These are phyloP conservation scores for Orchesella cincta DNA, from an alignment of 1,140 invertebrate species.

Conservation along the genomic window DNA sequence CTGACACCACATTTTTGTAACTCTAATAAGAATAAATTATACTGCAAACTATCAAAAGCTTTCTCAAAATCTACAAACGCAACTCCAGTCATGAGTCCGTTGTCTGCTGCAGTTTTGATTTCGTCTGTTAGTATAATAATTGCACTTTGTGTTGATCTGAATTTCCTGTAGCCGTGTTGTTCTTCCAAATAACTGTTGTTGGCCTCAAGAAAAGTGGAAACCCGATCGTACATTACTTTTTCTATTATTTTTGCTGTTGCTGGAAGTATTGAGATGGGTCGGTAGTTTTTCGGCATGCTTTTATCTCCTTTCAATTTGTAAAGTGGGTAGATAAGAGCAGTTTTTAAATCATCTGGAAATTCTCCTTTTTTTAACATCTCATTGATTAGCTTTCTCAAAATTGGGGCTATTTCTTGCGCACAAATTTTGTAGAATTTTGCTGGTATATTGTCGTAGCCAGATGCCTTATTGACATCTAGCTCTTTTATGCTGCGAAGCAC, in stretches of 20 bases:
- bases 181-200: not conserved
- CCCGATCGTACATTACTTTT: not conserved
- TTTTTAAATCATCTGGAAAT: conserved; percentile 1
- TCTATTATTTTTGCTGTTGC: conserved; percentile 7
- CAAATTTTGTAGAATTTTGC: not conserved
- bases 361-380: not conserved
- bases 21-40: too few species aligned
- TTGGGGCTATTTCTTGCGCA: not conserved
- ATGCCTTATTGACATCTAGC: not conserved
- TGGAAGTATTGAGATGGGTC: not conserved
- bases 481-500: not conserved
- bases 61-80: too few species aligned
- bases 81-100: not conserved
- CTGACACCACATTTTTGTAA: too few species aligned
- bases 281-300: not conserved
- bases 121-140: not conserved
- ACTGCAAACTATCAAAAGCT: too few species aligned
- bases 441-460: not conserved
- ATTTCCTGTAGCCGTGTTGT: not conserved
- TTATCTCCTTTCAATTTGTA: conserved; percentile 14
- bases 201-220: not conserved
- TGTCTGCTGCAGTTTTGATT: not conserved
- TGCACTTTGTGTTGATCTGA: conserved; percentile 12
- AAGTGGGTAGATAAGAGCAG: not conserved
- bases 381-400: not conserved